Percentiles rank a stretch among this genome's conserved stretches.
Evolutionary conservation across 2,797 vertebrate species (phyloP).

Genomic region (Peromyscus melanophrys): DNA sequence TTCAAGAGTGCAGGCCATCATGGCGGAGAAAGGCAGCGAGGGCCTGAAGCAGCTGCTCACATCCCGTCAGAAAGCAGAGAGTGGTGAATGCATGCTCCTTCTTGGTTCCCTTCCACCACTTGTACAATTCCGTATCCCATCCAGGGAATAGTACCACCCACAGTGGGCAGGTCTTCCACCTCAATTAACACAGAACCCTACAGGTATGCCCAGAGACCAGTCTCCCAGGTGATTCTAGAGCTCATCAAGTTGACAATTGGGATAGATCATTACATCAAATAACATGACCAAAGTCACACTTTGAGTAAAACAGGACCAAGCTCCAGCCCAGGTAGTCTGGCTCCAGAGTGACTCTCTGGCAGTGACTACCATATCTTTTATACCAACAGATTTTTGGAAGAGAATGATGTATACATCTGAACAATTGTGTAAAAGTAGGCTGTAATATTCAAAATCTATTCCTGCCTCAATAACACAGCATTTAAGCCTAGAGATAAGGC

Average conservation of each 20-base stretch:
- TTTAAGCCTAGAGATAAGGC: neutral
- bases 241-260: neutral
- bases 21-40: neutral
- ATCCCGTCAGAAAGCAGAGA: neutral
- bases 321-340: neutral
- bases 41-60: too few relatives aligned
- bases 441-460: conserved; percentile 2
- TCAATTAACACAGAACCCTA: neutral
- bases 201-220: neutral
- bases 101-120: neutral
- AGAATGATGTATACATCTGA: neutral
- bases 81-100: neutral
- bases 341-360: neutral
- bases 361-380: neutral
- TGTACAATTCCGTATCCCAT: neutral
- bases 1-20: neutral
- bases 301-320: neutral
- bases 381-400: neutral
- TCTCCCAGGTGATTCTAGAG: neutral
- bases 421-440: neutral
- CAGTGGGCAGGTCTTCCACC: neutral
- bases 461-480: conserved; percentile 32
- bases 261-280: neutral
- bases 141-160: neutral
- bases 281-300: neutral